Percentiles rank a stretch among this genome's conserved stretches.
Evolutionary conservation across 2,888 invertebrate species (phyloP).

Genomic region (Netelia fuscicornis): DNA sequence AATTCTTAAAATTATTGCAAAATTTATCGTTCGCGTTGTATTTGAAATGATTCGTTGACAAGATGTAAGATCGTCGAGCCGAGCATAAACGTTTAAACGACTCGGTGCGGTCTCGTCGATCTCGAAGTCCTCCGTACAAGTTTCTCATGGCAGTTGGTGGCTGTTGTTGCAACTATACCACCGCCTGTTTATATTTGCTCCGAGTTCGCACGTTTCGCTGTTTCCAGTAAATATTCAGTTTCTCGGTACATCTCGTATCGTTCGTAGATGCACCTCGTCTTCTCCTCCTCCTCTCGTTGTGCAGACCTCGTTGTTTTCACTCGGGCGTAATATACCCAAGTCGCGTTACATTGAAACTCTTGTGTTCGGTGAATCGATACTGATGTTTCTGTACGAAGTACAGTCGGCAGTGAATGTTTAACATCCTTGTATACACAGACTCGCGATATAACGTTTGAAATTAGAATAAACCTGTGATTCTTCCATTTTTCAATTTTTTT

Average conservation of each 20-base stretch:
- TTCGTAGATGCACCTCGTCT: conserved; percentile 27
- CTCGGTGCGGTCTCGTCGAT: neutral
- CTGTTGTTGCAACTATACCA: conserved; percentile 23
- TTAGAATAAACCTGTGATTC: neutral
- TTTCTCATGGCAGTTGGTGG: conserved; percentile 16
- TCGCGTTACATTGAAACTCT: conserved; percentile 16
- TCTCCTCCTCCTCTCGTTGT: conserved; percentile 6
- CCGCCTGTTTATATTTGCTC: conserved; percentile 60
- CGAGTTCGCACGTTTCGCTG: conserved; percentile 39
- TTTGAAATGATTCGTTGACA: neutral
- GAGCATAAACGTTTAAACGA: neutral
- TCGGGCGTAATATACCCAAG: conserved; percentile 32
- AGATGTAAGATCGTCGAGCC: neutral
- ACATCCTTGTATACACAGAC: neutral
- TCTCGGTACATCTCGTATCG: conserved; percentile 36
- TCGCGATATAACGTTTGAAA: neutral
- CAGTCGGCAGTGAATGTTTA: conserved; percentile 6
- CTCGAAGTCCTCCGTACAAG: neutral
- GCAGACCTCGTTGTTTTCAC: conserved; percentile 40
- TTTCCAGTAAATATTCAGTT: conserved; percentile 55
- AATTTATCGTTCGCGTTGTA: neutral
- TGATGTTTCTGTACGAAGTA: conserved; percentile 26
- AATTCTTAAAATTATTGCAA: too few species aligned
- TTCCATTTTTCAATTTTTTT: neutral
- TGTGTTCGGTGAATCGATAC: conserved; percentile 14